phyloP scores from a whole-genome alignment of 1,140 invertebrate genomes.

The Aphis gossypii region DNA sequence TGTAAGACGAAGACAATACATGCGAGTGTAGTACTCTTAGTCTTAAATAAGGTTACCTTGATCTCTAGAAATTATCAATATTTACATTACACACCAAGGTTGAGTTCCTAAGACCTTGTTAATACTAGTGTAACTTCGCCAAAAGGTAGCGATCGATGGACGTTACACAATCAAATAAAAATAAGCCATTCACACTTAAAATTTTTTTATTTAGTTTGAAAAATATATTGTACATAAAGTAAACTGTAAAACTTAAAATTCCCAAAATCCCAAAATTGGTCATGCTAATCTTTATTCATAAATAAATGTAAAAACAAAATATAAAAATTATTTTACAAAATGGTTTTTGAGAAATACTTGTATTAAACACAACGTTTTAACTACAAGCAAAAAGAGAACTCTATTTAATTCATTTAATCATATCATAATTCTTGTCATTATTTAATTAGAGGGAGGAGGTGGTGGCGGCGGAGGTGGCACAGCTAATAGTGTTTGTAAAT shows the following conservation, averaged over 20 bases:
- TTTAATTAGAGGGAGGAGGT: slow-evolving; percentile 63
- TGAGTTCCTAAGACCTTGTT: too few relatives aligned
- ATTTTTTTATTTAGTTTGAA: neutral
- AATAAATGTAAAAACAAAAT: neutral
- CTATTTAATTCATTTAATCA: neutral
- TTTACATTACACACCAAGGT: too few relatives aligned
- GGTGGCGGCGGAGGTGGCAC: slow-evolving; percentile 74
- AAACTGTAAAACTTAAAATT: neutral
- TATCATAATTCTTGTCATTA: neutral
- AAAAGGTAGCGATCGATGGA: too few relatives aligned
- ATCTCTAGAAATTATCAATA: too few relatives aligned
- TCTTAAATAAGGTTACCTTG: too few relatives aligned
- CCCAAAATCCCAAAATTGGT: neutral
- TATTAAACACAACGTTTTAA: neutral
- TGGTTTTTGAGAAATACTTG: neutral
- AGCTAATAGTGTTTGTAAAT: slow-evolving; percentile 47
- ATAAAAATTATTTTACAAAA: slow-evolving; percentile 29
- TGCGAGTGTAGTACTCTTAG: too few relatives aligned
- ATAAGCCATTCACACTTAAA: neutral
- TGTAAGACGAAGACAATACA: too few relatives aligned
- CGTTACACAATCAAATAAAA: neutral
- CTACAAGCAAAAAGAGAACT: neutral
- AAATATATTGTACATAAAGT: neutral
- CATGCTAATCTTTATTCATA: slow-evolving; percentile 11
- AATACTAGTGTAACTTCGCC: too few relatives aligned